phyloP scores from a whole-genome alignment of 2,888 invertebrate species.

The Caenorhabditis auriculariae region DNA sequence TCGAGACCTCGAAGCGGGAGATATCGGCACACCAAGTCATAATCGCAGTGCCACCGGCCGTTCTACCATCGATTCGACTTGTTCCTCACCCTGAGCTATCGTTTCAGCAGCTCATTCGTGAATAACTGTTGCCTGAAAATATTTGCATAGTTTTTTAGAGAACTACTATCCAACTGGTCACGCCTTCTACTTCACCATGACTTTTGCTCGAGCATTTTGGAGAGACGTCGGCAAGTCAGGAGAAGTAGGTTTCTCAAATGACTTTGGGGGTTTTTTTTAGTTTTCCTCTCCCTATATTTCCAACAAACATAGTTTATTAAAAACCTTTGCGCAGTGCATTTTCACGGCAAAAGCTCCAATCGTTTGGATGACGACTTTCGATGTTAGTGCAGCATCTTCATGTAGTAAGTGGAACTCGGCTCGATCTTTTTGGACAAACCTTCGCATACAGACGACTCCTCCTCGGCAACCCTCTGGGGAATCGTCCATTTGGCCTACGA shows the following conservation, averaged over 20 bases:
- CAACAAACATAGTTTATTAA: not conserved
- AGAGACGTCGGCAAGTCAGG: slow-evolving; percentile 38
- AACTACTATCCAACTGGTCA: slow-evolving; percentile 42
- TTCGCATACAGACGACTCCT: slow-evolving; percentile 17
- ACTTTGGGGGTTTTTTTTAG: not conserved
- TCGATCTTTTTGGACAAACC: not conserved
- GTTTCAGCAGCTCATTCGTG: slow-evolving; percentile 32
- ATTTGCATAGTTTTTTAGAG: slow-evolving; percentile 23
- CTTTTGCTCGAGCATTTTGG: slow-evolving; percentile 47
- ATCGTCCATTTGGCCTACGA: slow-evolving; percentile 45
- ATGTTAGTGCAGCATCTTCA: slow-evolving; percentile 27
- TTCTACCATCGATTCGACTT: slow-evolving; percentile 29
- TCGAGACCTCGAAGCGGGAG: slow-evolving; percentile 17
- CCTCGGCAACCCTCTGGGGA: slow-evolving; percentile 43
- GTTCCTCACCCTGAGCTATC: slow-evolving; percentile 29
- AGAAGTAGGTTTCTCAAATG: slow-evolving; percentile 23
- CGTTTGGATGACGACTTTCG: slow-evolving; percentile 51
- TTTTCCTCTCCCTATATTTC: not conserved
- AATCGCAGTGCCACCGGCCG: slow-evolving; percentile 38
- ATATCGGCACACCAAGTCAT: slow-evolving; percentile 39
- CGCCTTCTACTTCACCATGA: slow-evolving; percentile 50
- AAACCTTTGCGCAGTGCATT: slow-evolving; percentile 7
- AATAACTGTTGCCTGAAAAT: not conserved
- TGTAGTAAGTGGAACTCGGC: slow-evolving; percentile 26
- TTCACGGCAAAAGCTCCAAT: slow-evolving; percentile 35